phyloP scores from a whole-genome alignment of 2,888 invertebrate genomes.

The Macrophya alboannulata region DNA sequence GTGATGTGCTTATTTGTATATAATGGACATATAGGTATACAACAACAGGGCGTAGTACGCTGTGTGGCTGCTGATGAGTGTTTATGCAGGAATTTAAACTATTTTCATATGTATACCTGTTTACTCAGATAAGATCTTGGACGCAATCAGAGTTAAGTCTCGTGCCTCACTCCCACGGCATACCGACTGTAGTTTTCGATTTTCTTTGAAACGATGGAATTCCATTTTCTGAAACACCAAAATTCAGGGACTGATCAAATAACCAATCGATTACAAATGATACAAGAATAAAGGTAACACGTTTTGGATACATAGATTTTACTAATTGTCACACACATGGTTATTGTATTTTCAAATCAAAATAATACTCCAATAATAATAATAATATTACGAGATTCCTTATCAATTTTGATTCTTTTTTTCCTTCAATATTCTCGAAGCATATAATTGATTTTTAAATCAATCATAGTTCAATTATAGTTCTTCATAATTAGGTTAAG shows the following conservation, averaged over 20 bases:
- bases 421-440: no score
- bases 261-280: background rate
- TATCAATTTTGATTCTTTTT: no score
- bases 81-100: constrained; percentile 45
- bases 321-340: no score
- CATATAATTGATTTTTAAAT: no score
- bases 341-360: background rate
- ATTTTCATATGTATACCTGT: background rate
- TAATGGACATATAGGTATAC: background rate
- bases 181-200: background rate
- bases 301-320: no score
- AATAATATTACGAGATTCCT: background rate
- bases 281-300: background rate
- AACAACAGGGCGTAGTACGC: background rate
- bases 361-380: background rate
- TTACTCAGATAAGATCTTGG: constrained; percentile 45
- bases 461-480: no score
- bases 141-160: constrained; percentile 36
- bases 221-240: constrained; percentile 22
- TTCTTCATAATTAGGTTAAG: no score
- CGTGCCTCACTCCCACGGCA: constrained; percentile 10
- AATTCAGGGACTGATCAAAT: background rate
- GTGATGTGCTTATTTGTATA: constrained; percentile 2
- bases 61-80: background rate
- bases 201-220: background rate